Percentiles rank a stretch among this genome's conserved stretches.
These are phyloP conservation scores for Cossypha niveicapilla DNA, from an alignment of 2,797 vertebrate species.

Conservation along the genomic window DNA sequence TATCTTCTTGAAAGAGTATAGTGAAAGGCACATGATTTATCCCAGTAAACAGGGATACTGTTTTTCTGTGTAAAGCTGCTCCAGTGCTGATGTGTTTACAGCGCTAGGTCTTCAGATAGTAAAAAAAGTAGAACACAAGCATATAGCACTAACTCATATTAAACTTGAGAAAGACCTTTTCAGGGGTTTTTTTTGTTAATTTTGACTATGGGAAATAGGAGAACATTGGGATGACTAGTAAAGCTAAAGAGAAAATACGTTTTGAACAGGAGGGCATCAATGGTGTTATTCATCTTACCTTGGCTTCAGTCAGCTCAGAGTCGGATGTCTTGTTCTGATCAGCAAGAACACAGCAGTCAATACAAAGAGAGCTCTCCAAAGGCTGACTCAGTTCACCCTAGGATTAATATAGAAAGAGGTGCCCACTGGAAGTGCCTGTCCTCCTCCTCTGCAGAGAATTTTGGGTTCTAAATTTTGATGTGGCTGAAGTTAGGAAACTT, in stretches of 20 bases:
- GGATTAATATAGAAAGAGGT: neutral
- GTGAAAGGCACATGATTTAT: neutral
- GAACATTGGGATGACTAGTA: neutral
- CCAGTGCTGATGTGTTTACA: constrained; percentile 28
- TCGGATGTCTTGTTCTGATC: neutral
- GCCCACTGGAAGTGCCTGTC: neutral
- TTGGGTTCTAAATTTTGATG: neutral
- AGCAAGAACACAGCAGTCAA: neutral
- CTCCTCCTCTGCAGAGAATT: neutral
- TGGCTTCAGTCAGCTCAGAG: neutral
- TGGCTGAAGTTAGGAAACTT: neutral
- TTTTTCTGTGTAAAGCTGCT: constrained; percentile 42
- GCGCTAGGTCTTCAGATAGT: neutral
- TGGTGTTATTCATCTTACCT: neutral
- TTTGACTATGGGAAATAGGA: neutral
- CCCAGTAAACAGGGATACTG: neutral
- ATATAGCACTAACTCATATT: constrained; percentile 21
- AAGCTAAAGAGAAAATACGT: neutral
- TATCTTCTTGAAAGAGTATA: neutral
- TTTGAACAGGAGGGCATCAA: neutral
- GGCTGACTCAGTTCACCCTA: neutral
- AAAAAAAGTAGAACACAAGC: neutral
- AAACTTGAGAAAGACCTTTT: constrained; percentile 22
- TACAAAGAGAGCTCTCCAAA: neutral
- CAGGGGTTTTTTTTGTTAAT: neutral